These are phyloP conservation scores for Amazona vittata DNA, from an alignment of 2,113 vertebrate species.

Conservation along the genomic window DNA sequence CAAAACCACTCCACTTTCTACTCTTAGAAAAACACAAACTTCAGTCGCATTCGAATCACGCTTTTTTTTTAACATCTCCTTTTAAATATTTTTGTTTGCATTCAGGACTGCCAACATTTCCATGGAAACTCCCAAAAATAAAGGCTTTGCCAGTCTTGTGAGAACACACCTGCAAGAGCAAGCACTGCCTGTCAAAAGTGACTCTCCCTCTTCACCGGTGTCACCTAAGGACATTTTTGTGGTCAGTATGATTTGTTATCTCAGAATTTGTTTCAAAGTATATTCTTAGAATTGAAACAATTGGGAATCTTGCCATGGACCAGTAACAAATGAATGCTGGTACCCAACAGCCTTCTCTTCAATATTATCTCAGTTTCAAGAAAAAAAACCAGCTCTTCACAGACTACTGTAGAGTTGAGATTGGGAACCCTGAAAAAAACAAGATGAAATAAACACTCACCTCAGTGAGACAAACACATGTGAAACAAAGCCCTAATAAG, in stretches of 20 bases:
- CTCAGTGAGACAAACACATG: neutral
- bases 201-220: neutral
- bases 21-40: constrained; percentile 17
- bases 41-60: neutral
- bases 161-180: constrained; percentile 60
- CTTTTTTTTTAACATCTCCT: constrained; percentile 12
- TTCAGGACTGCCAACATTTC: constrained; percentile 60
- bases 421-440: neutral
- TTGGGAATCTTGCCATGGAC: neutral
- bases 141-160: constrained; percentile 44
- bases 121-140: constrained; percentile 58
- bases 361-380: neutral
- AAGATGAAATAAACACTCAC: neutral
- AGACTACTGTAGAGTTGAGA: neutral
- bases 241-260: neutral
- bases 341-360: neutral
- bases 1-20: neutral
- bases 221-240: constrained; percentile 37
- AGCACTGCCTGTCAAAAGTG: neutral
- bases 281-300: neutral
- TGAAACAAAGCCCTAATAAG: neutral
- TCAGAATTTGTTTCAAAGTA: neutral
- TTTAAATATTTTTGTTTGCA: constrained; percentile 65
- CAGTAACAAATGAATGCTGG: neutral
- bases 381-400: neutral